These are phyloP conservation scores for Lutjanus argentimaculatus DNA, from an alignment of 2,797 vertebrate species.

Conservation along the genomic window DNA sequence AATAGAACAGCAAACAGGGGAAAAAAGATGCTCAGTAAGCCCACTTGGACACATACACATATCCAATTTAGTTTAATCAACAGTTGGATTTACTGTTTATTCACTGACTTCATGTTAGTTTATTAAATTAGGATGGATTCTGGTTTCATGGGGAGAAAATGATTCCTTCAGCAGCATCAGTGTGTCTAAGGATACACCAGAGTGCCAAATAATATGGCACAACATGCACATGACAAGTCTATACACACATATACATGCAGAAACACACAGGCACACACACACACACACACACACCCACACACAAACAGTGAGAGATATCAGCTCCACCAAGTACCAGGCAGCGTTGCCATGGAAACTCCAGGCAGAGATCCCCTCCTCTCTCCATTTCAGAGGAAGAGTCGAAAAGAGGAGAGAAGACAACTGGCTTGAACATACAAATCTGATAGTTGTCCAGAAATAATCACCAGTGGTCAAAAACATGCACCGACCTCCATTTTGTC, in stretches of 20 bases:
- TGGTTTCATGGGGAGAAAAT: not conserved
- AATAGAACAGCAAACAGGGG: conserved; percentile 37
- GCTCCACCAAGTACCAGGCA: conserved; percentile 49
- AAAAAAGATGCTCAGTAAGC: conserved; percentile 6
- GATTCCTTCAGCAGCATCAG: not conserved
- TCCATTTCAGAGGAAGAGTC: conserved; percentile 47
- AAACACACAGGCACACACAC: not conserved
- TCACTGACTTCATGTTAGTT: not conserved
- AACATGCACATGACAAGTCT: conserved; percentile 24
- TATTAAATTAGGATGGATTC: conserved; percentile 20
- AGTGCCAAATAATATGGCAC: conserved; percentile 20
- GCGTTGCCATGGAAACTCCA: conserved; percentile 79
- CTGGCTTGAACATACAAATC: conserved; percentile 11
- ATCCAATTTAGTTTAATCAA: conserved; percentile 35
- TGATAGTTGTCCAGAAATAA: conserved; percentile 12
- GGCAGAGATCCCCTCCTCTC: conserved; percentile 46
- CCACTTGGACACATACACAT: conserved; percentile 3
- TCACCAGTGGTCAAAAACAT: not conserved
- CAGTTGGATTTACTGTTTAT: conserved; percentile 31
- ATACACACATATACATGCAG: not conserved
- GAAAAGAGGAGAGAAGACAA: conserved; percentile 1
- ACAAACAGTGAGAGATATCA: conserved; percentile 27
- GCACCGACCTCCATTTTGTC: not conserved
- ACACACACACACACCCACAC: not conserved
- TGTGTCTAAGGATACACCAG: not conserved